phyloP scores from a whole-genome alignment of 2,797 vertebrate species.

The Characodon lateralis region DNA sequence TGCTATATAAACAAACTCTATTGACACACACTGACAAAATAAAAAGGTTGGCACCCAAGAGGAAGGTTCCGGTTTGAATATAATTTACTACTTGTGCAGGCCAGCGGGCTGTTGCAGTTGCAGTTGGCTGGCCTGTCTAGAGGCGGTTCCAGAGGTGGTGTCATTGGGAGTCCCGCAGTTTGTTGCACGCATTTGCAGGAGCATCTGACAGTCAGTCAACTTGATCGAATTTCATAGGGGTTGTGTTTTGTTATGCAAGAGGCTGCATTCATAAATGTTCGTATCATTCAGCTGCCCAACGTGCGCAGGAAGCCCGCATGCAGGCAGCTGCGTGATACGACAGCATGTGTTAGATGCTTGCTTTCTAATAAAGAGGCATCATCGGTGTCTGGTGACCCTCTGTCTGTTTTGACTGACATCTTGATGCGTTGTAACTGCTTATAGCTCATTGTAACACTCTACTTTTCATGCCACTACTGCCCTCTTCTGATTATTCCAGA shows the following conservation, averaged over 20 bases:
- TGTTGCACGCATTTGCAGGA: neutral
- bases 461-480: neutral
- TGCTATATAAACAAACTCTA: too few species aligned
- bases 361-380: neutral
- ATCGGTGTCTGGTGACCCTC: neutral
- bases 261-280: neutral
- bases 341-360: neutral
- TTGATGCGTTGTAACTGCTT: neutral
- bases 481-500: neutral
- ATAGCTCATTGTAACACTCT: too few species aligned
- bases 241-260: too few species aligned
- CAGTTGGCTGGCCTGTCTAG: too few species aligned
- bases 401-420: neutral
- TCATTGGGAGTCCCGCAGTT: neutral
- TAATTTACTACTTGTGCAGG: too few species aligned
- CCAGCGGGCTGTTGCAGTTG: too few species aligned
- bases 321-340: too few species aligned
- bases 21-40: too few species aligned
- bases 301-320: too few species aligned
- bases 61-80: neutral
- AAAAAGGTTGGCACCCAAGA: neutral
- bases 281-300: neutral
- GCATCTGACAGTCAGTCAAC: neutral
- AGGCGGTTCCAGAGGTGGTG: too few species aligned
- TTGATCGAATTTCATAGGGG: neutral